Conservation (phyloP, 2,797 vertebrate genomes). For the Carapus acus region DNA sequence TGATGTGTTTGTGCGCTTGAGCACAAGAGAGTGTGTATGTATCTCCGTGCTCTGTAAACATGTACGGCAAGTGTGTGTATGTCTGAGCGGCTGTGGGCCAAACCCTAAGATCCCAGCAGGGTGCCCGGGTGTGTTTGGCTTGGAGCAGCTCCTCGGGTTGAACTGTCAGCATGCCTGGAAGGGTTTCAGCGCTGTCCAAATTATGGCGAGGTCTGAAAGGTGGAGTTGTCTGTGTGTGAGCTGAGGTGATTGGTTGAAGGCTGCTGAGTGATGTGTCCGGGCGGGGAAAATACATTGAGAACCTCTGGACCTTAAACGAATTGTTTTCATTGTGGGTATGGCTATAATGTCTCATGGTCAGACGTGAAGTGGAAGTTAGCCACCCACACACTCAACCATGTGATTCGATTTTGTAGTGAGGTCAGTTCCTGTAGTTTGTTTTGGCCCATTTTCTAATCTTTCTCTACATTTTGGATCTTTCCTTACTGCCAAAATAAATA, state of each 20-base stretch:
- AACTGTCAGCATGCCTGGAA: slow-evolving; percentile 51
- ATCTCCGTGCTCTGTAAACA: slow-evolving; percentile 40
- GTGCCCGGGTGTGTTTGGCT: slow-evolving; percentile 54
- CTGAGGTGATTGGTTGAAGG: slow-evolving; percentile 34
- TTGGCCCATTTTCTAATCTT: slow-evolving; percentile 26
- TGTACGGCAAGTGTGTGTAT: slow-evolving; percentile 36
- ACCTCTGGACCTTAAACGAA: not conserved
- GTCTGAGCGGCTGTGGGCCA: slow-evolving; percentile 40
- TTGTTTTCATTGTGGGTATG: slow-evolving; percentile 10
- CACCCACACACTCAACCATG: slow-evolving; percentile 16
- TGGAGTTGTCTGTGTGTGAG: slow-evolving; percentile 17
- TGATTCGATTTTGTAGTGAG: slow-evolving; percentile 44
- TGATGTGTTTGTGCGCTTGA: slow-evolving; percentile 21
- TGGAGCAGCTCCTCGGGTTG: slow-evolving; percentile 50
- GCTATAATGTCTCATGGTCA: slow-evolving; percentile 21
- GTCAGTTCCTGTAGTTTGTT: slow-evolving; percentile 35
- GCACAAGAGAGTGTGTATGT: slow-evolving; percentile 33
- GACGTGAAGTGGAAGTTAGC: slow-evolving; percentile 31
- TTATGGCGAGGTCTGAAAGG: slow-evolving; percentile 41
- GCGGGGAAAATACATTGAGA: slow-evolving; percentile 11
- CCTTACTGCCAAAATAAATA: slow-evolving; percentile 50
- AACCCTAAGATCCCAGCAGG: slow-evolving; percentile 52
- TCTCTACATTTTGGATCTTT: slow-evolving; percentile 17
- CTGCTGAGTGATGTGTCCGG: slow-evolving; percentile 23
- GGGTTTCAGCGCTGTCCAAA: slow-evolving; percentile 48